Base-by-base conservation (phyloP, 2,113 vertebrate genomes). In the Prietella phreatophila region DNA sequence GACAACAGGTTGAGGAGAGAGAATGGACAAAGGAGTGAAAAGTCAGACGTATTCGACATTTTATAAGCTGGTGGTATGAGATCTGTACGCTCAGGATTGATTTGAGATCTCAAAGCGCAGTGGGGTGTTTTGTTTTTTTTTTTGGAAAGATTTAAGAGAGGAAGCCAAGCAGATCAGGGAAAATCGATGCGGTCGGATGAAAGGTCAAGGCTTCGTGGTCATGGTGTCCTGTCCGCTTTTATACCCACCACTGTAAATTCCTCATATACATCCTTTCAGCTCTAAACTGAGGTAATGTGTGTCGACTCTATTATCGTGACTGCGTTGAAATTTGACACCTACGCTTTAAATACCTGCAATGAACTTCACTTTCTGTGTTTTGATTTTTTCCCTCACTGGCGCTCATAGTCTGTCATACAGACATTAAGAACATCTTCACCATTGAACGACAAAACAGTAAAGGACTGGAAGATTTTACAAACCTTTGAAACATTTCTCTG, bases 251-350 rank as follows among this genome's bases (percentile, higher is more conserved):
- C 1, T 80, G 53, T 78, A 58, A 91, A 95, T 94, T 95, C 93
- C 94, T 94, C 93, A 93, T 92, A 85, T 92, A 92, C 92, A 88
- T 90, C 71, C 0, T 83, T 87, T 25, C 19, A 33, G 67, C 92
- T 88, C 90, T 93, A 93, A 94, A 93, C 89, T 90, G 58, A 87
- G 90, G 87, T 85, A 79, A 78, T 88, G 15, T 83, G 90, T 94
- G 91, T 91, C 85, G 87, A 93, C 87, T 92, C 84, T 87, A 91
- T 93, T 91, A 91, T 91, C 88, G 75, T 85, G 73, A 3, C 69
- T 0, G 20, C 92, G 94, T 85, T 93, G 94, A 90, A 95, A 94
- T 95, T 92, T 95, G 90, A 89, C 90, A 89, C 92, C 83, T 30
- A 47, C 36, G 84, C 89, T 92, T 90, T 89, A 93, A 94, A 94